Evolutionary conservation across 2,113 vertebrate species (phyloP).

Genomic region (Taxidea taxus): DNA sequence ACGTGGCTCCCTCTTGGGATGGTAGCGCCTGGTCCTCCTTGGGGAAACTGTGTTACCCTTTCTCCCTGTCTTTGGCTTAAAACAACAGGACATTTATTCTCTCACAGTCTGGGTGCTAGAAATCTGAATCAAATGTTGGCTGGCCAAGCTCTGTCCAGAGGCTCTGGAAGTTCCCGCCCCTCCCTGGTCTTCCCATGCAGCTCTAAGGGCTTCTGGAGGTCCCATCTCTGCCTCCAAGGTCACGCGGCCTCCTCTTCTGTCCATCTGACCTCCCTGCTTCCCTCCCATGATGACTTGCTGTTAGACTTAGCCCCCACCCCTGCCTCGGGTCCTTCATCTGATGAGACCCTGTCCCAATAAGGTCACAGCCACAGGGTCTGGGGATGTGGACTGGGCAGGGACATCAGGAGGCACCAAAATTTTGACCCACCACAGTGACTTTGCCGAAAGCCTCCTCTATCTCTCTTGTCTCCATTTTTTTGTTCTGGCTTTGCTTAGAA

Average conservation of each 20-base stretch:
- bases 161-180: not conserved
- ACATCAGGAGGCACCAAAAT: not conserved
- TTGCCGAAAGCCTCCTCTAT: not conserved
- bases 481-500: not conserved
- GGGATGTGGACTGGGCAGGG: not conserved
- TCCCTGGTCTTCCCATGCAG: not conserved
- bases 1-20: not conserved
- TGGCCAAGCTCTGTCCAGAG: fast-evolving
- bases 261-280: too few relatives aligned
- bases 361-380: fast-evolving
- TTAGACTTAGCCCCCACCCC: not conserved
- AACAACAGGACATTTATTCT: not conserved
- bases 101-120: not conserved
- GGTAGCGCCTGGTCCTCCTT: not conserved
- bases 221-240: not conserved
- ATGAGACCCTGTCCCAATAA: not conserved
- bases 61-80: not conserved
- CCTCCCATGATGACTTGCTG: not conserved
- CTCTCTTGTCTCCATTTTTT: too few relatives aligned
- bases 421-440: fast-evolving
- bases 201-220: not conserved
- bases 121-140: fast-evolving
- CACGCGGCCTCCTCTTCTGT: not conserved
- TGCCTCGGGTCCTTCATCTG: too few relatives aligned
- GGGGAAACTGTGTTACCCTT: not conserved